Base-by-base conservation (phyloP, 1,140 invertebrate genomes). In the Drosophila athabasca region DNA sequence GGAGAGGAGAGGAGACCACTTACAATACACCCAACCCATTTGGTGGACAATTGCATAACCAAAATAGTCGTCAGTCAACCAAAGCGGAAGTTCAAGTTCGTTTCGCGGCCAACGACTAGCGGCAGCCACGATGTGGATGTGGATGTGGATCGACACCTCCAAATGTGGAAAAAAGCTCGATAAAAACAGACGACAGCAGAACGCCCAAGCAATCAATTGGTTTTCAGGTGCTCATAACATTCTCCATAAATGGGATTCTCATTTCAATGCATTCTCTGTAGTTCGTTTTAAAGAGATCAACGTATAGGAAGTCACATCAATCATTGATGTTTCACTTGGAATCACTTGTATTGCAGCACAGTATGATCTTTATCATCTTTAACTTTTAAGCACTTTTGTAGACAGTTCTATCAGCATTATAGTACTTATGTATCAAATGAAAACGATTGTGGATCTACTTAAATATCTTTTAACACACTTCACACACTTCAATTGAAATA, bases 61-160 rank as follows among this genome's bases (percentile, higher is more conserved):
- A 80, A 76, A 76, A 76, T 46, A 74, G 62, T 31, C 69, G 62
- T 31, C 69, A 79, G 29, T 53, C 46, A 39, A 66, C 41, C 31
- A 59, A 50, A 82, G 76, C 83, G 83, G 83, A 88, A 88, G 83
- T 88, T 89, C 83, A 88, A 88, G 83, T 88, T 88, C 84, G 66
- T 67, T 79, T 82, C 66, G 62, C 72, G 60, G 35, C 35, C 35
- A 39, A 19, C 17, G 17, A 19, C 17, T 1, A 1, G 17, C 17
- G 70, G 62, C 72, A 60, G 31, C 31, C 31, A 35, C 31, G 2
- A 35, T 9, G 31, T 7, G 31, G 9, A n/a, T n/a, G n/a, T n/a
- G n/a, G 11, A 13, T 57, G 52, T 45, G 65, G 67, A 41, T 75
- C 70, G 53, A 75, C 71, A 59, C 71, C 74, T 65, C 82, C 83